phyloP scores from a whole-genome alignment of 2,888 invertebrate genomes.

The Cinara cedri region DNA sequence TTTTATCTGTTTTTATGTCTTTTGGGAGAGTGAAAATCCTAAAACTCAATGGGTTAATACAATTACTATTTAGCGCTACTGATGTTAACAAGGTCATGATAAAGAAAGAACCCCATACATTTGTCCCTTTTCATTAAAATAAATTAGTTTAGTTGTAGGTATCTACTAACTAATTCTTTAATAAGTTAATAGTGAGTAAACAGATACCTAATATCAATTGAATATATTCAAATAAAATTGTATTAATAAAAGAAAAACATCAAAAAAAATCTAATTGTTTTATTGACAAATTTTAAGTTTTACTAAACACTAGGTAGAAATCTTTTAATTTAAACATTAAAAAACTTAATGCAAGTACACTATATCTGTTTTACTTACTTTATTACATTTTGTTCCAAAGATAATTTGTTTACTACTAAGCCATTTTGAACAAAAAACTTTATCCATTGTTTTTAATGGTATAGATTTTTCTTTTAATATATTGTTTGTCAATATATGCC shows the following conservation, averaged over 20 bases:
- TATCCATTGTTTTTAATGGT: conserved; percentile 83
- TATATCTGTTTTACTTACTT: conserved; percentile 67
- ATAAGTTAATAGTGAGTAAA: not conserved
- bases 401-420: conserved; percentile 92
- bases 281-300: not conserved
- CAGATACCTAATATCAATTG: not conserved
- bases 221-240: not conserved
- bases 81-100: too few relatives aligned
- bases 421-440: conserved; percentile 94
- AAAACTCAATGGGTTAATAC: too few relatives aligned
- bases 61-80: too few relatives aligned
- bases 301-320: too few relatives aligned
- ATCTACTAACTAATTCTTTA: too few relatives aligned
- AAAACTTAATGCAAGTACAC: not conserved
- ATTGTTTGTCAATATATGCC: conserved; percentile 87
- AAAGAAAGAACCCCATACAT: too few relatives aligned
- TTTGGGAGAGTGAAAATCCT: too few relatives aligned
- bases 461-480: conserved; percentile 85
- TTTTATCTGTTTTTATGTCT: too few relatives aligned
- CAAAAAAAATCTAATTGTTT: not conserved
- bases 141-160: too few relatives aligned
- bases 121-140: too few relatives aligned
- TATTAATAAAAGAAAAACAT: not conserved
- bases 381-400: conserved; percentile 96
- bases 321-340: not conserved